Evolutionary conservation across 2,888 invertebrate species (phyloP), one percentile per base, ranked within the genome.

Genomic region (Schizaphis graminum): DNA sequence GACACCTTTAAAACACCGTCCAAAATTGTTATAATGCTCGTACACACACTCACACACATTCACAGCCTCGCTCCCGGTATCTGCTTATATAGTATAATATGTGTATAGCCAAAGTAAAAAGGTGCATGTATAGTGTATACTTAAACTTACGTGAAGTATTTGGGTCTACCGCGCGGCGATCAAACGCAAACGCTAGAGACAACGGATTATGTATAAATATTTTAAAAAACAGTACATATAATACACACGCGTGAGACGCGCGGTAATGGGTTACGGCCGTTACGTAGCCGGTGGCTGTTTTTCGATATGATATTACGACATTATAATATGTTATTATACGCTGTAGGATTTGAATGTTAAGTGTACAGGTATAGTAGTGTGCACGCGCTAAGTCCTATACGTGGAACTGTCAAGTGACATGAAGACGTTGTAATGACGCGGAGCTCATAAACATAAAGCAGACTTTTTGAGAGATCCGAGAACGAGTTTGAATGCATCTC

Each of bases 1-100:
- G 89, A 89, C 89, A 89, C 89, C 89, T 85, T 85, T 85, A 77
- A 77, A 21, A 77, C 35, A 35, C 77, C 77, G 77, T 35, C 77
- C 35, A 35, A 77, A 35, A 77, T 77, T 44, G 16, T 85, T 44
- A 28, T 28, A 85, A 85, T 44, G 26, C 26, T 24, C 26, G 44
- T 44, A 26, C 26, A 44, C 13, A 85, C 44, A 13, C 44, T 26
- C 85, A 26, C 44, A 41, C 24, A 24, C 1, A 44, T 44, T 24
- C 85, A 10, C 13, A 85, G 53, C 21, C 53, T 21, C 21, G 53
- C 53, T 53, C 44, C 26, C 44, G 85, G 26, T 44, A 35, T 35
- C 35, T 35, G 21, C 77, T 35, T 21, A 67, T 47, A 47, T 47
- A 47, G 44, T 47, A 77, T 77, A 77, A n/a, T n/a, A n/a, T 35